Percentiles rank a stretch among this genome's conserved stretches.
Conservation (phyloP, 2,797 vertebrate genomes). For the Coendou prehensilis region DNA sequence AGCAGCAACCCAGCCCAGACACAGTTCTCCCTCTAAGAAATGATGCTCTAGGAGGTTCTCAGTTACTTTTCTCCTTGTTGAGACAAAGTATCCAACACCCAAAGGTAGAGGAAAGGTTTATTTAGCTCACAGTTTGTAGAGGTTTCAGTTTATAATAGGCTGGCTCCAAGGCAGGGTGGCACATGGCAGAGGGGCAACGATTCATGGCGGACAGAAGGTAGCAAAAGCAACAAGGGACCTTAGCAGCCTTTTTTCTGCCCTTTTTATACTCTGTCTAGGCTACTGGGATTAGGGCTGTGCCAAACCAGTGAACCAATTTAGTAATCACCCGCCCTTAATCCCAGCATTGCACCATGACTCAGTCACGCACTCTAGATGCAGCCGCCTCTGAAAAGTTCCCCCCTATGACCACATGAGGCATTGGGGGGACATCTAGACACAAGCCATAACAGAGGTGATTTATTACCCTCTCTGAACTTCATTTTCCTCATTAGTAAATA, state of each 20-base stretch:
- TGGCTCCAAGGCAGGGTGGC: too few relatives aligned
- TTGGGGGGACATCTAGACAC: not conserved
- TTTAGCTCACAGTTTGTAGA: not conserved
- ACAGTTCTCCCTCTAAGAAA: not conserved
- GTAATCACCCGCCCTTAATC: not conserved
- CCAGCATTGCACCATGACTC: not conserved
- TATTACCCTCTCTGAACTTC: not conserved
- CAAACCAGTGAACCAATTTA: not conserved
- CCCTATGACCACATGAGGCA: not conserved
- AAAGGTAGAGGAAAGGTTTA: not conserved
- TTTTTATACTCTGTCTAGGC: not conserved
- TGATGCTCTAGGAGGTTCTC: not conserved
- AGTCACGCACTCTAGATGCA: not conserved
- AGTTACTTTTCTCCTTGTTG: not conserved
- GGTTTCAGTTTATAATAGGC: not conserved
- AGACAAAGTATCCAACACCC: not conserved
- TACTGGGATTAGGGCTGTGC: not conserved
- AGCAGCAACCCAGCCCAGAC: not conserved
- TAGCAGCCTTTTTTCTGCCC: not conserved
- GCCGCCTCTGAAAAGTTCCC: not conserved
- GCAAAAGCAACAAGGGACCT: not conserved
- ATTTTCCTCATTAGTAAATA: conserved; percentile 57
- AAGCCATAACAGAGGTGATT: not conserved
- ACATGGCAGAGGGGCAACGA: not conserved
- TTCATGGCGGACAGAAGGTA: not conserved